Percentiles rank a stretch among this genome's conserved stretches.
These are phyloP conservation scores for Caenorhabditis plicata DNA, from an alignment of 2,888 invertebrate genomes.

Conservation along the genomic window DNA sequence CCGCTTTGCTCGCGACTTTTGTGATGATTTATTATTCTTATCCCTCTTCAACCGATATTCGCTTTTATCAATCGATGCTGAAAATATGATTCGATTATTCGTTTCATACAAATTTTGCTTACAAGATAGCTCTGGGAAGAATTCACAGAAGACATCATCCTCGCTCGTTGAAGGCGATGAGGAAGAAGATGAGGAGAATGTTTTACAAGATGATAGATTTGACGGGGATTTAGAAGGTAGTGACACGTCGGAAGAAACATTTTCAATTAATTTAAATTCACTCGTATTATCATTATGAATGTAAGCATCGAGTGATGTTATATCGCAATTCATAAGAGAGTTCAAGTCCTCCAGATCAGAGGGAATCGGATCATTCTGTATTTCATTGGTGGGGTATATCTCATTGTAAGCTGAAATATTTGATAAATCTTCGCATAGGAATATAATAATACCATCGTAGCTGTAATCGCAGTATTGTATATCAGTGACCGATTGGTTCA, in stretches of 20 bases:
- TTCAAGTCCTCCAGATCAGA: constrained; percentile 30
- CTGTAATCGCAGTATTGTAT: too few relatives aligned
- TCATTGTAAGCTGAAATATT: too few relatives aligned
- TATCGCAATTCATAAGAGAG: constrained; percentile 35
- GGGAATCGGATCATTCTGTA: too few relatives aligned
- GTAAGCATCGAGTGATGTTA: constrained; percentile 38
- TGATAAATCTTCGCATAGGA: too few relatives aligned
- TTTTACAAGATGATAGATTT: background rate
- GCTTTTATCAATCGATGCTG: constrained; percentile 9
- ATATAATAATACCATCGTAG: too few relatives aligned
- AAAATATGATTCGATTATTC: constrained; percentile 1
- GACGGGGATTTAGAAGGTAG: constrained; percentile 1
- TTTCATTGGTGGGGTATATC: too few relatives aligned
- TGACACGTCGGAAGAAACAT: background rate
- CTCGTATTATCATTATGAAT: constrained; percentile 24
- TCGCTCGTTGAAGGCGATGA: constrained; percentile 2
- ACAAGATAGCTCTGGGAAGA: constrained; percentile 37
- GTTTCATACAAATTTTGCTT: too few relatives aligned
- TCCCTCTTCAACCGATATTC: constrained; percentile 40
- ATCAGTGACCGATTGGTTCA: too few relatives aligned
- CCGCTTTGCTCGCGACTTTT: constrained; percentile 35
- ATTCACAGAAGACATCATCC: constrained; percentile 32
- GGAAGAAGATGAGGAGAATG: constrained; percentile 3
- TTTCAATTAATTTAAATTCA: background rate
- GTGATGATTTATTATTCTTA: constrained; percentile 41